Percentiles rank a stretch among this genome's conserved stretches.
phyloP scores from a whole-genome alignment of 2,113 vertebrate species.

The Calyptommatus sinebrachiatus region DNA sequence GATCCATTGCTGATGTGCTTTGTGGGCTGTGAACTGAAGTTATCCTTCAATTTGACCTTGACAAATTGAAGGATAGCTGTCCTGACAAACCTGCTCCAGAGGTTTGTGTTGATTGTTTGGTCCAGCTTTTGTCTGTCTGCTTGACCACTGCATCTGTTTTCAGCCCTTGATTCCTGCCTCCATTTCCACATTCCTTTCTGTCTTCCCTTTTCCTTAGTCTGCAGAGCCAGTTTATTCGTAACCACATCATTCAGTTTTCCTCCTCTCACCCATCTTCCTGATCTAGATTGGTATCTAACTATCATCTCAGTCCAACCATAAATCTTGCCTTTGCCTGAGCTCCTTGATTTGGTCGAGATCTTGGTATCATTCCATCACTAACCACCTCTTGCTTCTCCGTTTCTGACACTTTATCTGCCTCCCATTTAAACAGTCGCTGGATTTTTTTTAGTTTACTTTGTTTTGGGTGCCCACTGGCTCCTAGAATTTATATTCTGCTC shows the following conservation, averaged over 20 bases:
- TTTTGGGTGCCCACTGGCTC: too few species aligned
- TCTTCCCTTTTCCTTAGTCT: background rate
- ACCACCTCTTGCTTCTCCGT: background rate
- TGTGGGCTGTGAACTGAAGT: too few species aligned
- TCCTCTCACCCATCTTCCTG: background rate
- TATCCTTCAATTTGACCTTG: background rate
- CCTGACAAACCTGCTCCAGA: background rate
- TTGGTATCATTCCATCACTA: background rate
- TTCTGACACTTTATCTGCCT: background rate
- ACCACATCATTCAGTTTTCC: background rate
- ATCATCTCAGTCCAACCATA: too few species aligned
- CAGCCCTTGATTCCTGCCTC: background rate
- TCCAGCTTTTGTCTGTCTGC: background rate
- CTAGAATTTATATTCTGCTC: too few species aligned
- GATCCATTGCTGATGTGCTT: background rate
- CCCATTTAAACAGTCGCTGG: background rate
- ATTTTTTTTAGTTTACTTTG: background rate
- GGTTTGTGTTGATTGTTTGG: background rate
- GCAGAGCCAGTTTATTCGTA: background rate
- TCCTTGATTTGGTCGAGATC: background rate
- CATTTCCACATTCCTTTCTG: background rate
- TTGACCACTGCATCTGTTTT: background rate
- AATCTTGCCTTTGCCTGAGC: background rate
- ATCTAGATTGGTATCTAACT: background rate
- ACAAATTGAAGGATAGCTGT: too few species aligned